These are phyloP conservation scores for Nannoperca australis DNA, from an alignment of 2,797 vertebrate genomes.

Conservation along the genomic window DNA sequence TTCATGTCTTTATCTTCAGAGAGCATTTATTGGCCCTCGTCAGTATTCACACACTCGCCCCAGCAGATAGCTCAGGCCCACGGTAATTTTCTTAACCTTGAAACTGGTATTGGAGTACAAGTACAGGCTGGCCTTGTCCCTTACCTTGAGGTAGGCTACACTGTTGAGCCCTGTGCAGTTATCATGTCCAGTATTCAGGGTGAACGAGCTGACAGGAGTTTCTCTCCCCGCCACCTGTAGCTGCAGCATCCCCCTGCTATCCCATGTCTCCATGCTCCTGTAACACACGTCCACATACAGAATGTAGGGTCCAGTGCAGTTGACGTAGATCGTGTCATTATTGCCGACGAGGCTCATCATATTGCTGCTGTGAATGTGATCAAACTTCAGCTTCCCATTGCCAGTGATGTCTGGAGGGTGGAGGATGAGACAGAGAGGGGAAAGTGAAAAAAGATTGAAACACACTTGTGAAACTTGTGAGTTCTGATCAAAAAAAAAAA, in stretches of 20 bases:
- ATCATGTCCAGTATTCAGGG: fast-evolving
- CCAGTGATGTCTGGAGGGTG: background rate
- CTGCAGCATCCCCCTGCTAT: conserved; percentile 22
- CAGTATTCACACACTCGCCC: conserved; percentile 43
- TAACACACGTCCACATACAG: conserved; percentile 58
- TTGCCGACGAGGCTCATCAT: background rate
- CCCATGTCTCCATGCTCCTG: background rate
- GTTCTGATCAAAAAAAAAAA: background rate
- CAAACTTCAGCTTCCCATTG: fast-evolving
- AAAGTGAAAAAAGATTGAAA: background rate
- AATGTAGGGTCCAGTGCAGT: conserved; percentile 73
- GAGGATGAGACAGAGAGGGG: background rate
- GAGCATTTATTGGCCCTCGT: background rate
- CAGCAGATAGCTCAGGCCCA: conserved; percentile 69
- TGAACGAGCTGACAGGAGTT: background rate
- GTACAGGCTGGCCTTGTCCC: conserved; percentile 14
- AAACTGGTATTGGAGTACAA: fast-evolving
- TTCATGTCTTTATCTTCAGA: background rate
- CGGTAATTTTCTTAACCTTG: background rate
- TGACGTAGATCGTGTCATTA: conserved; percentile 18
- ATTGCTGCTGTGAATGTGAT: fast-evolving
- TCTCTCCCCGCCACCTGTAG: background rate
- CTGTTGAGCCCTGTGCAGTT: conserved; percentile 59
- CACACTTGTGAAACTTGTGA: conserved; percentile 1
- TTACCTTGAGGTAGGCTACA: conserved; percentile 32